Conservation (phyloP, 1,140 invertebrate species). For the Drosophila equinoxialis region DNA sequence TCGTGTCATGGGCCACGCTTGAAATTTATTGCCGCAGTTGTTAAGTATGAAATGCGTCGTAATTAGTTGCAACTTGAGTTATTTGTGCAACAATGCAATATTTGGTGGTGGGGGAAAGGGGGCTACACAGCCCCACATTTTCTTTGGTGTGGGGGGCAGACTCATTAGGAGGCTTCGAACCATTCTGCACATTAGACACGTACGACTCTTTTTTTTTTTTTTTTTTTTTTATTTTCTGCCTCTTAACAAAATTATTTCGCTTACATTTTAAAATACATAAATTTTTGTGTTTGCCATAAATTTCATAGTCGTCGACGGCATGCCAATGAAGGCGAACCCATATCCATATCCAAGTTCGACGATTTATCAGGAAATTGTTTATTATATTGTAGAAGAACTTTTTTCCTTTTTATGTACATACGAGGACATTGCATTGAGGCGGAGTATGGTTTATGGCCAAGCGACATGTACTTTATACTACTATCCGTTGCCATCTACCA, state of each 20-base stretch:
- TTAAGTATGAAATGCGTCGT: slow-evolving; percentile 78
- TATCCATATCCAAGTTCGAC: slow-evolving; percentile 28
- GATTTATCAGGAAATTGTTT: slow-evolving; percentile 81
- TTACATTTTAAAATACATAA: slow-evolving; percentile 75
- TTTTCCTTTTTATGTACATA: slow-evolving; percentile 41
- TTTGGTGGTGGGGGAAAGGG: background rate
- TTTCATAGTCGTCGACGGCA: slow-evolving; percentile 56
- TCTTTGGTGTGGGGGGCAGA: background rate
- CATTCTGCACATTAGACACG: slow-evolving; percentile 79
- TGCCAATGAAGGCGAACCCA: slow-evolving; percentile 62
- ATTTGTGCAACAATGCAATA: slow-evolving; percentile 78
- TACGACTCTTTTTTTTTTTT: slow-evolving; percentile 50
- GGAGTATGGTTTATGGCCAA: slow-evolving; percentile 62
- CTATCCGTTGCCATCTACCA: background rate
- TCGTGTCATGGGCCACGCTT: slow-evolving; percentile 76
- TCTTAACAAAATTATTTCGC: slow-evolving; percentile 45
- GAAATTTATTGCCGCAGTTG: slow-evolving; percentile 80
- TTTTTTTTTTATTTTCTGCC: background rate
- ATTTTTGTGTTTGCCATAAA: slow-evolving; percentile 69
- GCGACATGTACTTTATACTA: slow-evolving; percentile 21
- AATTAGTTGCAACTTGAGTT: slow-evolving; percentile 82
- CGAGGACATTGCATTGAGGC: slow-evolving; percentile 42
- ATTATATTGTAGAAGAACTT: slow-evolving; percentile 71
- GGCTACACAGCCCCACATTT: background rate
- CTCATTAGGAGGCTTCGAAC: slow-evolving; percentile 54